phyloP scores from a whole-genome alignment of 2,888 invertebrate species.

The Philhelius pedissequus region DNA sequence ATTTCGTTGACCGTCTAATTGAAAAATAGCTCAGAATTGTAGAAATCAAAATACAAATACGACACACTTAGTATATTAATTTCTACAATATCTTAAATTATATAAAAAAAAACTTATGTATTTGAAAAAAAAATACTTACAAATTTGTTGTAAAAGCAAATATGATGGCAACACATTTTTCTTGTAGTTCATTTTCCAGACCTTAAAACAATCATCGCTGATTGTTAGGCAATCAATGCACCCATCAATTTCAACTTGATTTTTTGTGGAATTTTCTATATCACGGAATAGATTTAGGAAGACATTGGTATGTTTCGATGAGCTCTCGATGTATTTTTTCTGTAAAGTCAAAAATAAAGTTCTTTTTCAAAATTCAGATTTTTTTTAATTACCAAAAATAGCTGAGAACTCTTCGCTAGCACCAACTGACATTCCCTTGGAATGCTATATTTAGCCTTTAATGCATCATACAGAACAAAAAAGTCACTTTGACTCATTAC shows the following conservation, averaged over 20 bases:
- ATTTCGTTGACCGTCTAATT: too few relatives aligned
- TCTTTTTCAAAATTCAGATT: too few relatives aligned
- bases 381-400: constrained; percentile 75
- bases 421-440: constrained; percentile 74
- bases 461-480: constrained; percentile 73
- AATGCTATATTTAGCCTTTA: constrained; percentile 72
- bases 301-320: constrained; percentile 74
- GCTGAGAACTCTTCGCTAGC: constrained; percentile 72
- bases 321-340: constrained; percentile 74
- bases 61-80: background rate
- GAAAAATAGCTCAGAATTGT: too few relatives aligned
- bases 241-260: constrained; percentile 73
- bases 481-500: constrained; percentile 73
- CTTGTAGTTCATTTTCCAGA: constrained; percentile 78
- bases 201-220: constrained; percentile 74
- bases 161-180: constrained; percentile 74
- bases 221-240: constrained; percentile 74
- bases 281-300: constrained; percentile 75
- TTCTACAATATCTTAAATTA: background rate
- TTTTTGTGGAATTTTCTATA: constrained; percentile 69
- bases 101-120: background rate
- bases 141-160: constrained; percentile 73
- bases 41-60: too few relatives aligned
- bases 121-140: constrained; percentile 71
- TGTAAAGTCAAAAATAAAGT: constrained; percentile 54